Base-by-base conservation (phyloP, 2,113 vertebrate species). In the Microcebus jonahi region DNA sequence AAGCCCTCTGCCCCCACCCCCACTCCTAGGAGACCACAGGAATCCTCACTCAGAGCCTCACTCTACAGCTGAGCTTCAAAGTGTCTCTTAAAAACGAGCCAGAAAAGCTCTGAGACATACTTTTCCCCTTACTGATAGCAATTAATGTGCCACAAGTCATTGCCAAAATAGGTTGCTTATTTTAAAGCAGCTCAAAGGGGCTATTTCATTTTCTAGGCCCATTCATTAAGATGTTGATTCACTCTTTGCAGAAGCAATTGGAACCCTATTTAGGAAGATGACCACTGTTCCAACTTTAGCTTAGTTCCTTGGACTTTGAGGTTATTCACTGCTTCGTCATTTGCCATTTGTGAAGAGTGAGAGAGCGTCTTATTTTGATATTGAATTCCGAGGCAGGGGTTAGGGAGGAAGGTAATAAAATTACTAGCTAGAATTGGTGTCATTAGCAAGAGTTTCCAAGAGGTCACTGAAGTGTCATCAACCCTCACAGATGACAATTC, bases 171-270 rank as follows among this genome's bases (percentile, higher is more conserved):
- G 97, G 95, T 95, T 97, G 97, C 98, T 98, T 98, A 83, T 98
- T 98, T 98, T 97, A 98, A 98, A 98, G 97, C 91, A 96, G 91
- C 95, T 96, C 97, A 97, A 97, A 98, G 34, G 67, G 95, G 93
- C 97, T 97, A 98, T 98, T 98, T 98, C 96, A 53, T 98, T 98
- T 98, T 98, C 98, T 98, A 95, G 97, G 98, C 96, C 97, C 97
- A 97, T 98, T 98, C 98, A 99, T 98, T 98, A 98, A 97, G 97
- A 96, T 96, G 98, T 95, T 98, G 98, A 98, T 98, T 98, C 98
- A 98, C 97, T 94, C 96, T 95, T 90, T 5, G n/a, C 59, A 80
- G 42, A 79, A 80, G 96, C 97, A 94, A 94, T 92, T 96, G 96
- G 98, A 98, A 97, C 97, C 90, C 92, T 73, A 92, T 96, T 96